Conservation (phyloP, 2,888 invertebrate genomes). For the Ornithoptera alexandrae region DNA sequence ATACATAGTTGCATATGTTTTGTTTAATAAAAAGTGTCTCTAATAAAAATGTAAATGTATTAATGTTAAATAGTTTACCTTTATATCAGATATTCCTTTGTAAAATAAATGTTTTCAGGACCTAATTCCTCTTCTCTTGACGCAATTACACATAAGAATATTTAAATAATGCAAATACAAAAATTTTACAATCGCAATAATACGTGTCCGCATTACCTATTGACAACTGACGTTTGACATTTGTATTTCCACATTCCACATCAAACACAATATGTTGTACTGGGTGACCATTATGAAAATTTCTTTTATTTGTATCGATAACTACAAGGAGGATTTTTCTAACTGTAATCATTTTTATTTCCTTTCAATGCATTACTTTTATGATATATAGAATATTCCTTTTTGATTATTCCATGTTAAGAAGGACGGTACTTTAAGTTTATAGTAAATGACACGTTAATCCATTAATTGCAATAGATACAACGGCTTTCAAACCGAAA, state of each 20-base stretch:
- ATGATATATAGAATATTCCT: no score
- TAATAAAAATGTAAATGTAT: background rate
- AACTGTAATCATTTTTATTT: no score
- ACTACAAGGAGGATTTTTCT: no score
- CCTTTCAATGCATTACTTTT: no score
- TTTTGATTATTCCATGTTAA: no score
- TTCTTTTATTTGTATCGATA: background rate
- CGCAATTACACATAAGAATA: background rate
- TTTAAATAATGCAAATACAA: conserved; percentile 3
- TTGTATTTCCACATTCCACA: conserved; percentile 8
- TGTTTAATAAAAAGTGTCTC: background rate
- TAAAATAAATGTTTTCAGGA: background rate
- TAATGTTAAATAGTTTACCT: conserved; percentile 11
- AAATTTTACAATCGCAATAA: conserved; percentile 33
- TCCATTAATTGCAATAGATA: no score
- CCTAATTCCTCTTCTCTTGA: background rate
- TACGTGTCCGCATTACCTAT: conserved; percentile 58
- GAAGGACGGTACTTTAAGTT: no score
- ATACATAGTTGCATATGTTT: background rate
- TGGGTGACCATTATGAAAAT: background rate
- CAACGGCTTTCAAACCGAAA: no score
- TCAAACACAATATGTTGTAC: background rate
- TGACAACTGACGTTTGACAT: conserved; percentile 23
- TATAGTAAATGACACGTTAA: no score
- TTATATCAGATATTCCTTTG: background rate